phyloP scores from a whole-genome alignment of 2,797 vertebrate species.

The Borostomias antarcticus region DNA sequence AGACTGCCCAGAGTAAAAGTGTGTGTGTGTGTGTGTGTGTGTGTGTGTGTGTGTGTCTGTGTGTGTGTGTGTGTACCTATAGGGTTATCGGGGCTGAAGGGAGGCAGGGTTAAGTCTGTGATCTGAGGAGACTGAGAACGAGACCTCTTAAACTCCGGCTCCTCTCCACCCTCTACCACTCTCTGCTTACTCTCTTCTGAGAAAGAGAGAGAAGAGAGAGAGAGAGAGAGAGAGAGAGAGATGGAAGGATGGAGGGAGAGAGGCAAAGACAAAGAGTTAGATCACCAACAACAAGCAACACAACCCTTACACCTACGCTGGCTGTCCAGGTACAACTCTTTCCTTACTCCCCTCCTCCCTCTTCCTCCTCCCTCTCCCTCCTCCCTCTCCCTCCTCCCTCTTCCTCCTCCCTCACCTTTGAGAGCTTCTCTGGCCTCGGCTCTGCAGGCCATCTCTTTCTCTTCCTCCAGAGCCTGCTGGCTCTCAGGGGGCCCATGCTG shows the following conservation, averaged over 20 bases:
- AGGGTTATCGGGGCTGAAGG: conserved; percentile 47
- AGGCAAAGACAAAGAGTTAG: not conserved
- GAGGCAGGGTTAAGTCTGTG: conserved; percentile 47
- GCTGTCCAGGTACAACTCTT: not conserved
- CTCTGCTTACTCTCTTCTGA: not conserved
- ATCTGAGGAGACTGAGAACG: conserved; percentile 18
- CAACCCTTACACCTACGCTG: not conserved
- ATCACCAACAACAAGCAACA: not conserved
- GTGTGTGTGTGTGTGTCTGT: not conserved
- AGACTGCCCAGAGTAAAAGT: not conserved
- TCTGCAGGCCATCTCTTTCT: not conserved
- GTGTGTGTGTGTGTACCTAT: conserved; percentile 39
- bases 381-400: not conserved
- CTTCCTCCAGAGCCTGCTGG: conserved; percentile 7
- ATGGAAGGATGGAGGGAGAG: not conserved
- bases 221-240: not conserved
- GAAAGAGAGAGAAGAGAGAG: not conserved
- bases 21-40: conserved; percentile 12
- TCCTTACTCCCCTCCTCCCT: not conserved
- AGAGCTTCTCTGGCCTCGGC: conserved; percentile 7
- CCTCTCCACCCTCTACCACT: conserved; percentile 4
- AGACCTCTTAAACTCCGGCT: conserved; percentile 39
- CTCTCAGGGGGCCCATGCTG: not conserved
- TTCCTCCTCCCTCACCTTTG: conserved; percentile 26
- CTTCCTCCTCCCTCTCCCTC: not conserved